A percentile compares a stretch with the other conserved stretches of the same genome.
Evolutionary conservation across 53 echinoderm and acorn worm genomes (phyloP).

Genomic region (Antedon mediterranea): DNA sequence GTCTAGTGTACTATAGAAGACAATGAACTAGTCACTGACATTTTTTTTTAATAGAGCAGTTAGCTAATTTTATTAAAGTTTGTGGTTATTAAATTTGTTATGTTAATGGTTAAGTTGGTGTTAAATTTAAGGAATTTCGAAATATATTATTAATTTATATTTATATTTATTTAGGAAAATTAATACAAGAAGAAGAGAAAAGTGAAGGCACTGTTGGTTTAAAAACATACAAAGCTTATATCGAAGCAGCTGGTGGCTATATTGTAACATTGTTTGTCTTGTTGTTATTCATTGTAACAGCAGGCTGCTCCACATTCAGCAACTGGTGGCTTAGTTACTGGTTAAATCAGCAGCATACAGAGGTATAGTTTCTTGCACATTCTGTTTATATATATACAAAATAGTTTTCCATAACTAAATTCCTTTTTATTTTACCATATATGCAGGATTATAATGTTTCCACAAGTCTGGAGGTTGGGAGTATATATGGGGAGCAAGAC

Average conservation of each 20-base stretch:
- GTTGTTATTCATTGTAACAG: slow-evolving; percentile 8
- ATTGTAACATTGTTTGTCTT: slow-evolving; percentile 7
- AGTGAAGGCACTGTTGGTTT: slow-evolving; percentile 12
- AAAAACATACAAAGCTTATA: slow-evolving; percentile 29
- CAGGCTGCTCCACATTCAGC: slow-evolving; percentile 24
- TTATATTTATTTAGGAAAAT: slow-evolving; percentile 25
- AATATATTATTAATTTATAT: no score
- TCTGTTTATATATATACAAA: no score
- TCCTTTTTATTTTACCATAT: slow-evolving; percentile 7
- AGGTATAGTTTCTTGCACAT: not conserved
- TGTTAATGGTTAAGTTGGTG: no score
- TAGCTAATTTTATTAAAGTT: no score
- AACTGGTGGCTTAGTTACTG: slow-evolving; percentile 67
- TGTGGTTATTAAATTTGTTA: no score
- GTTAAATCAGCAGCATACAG: slow-evolving; percentile 42
- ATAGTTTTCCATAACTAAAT: slow-evolving; percentile 7
- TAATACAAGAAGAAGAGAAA: slow-evolving; percentile 28
- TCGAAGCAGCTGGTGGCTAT: slow-evolving; percentile 43
- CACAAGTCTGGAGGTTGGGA: slow-evolving; percentile 3
- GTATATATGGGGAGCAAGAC: slow-evolving; percentile 29
- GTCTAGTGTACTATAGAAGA: no score
- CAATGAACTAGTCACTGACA: no score
- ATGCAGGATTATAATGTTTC: not conserved
- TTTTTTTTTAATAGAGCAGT: no score
- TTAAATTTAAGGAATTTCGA: no score